Conservation (phyloP, 2,797 vertebrate species). For the Tangara arthus region DNA sequence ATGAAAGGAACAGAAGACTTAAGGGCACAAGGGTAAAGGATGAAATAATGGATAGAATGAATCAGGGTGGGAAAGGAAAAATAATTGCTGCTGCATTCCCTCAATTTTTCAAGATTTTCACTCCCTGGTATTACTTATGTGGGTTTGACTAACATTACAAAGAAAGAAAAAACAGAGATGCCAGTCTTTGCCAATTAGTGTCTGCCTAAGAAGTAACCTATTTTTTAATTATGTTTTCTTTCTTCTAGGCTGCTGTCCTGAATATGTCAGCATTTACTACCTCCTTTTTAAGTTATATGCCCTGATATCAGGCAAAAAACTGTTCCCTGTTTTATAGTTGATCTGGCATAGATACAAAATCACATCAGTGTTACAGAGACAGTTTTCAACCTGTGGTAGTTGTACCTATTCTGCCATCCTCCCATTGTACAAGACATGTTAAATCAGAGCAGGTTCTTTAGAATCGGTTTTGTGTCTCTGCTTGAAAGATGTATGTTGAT, state of each 20-base stretch:
- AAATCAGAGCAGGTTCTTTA: neutral
- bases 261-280: constrained; percentile 3
- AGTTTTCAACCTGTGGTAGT: neutral
- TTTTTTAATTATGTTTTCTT: neutral
- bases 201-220: neutral
- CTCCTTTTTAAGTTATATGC: neutral
- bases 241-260: neutral
- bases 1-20: neutral
- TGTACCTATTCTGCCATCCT: neutral
- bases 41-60: neutral
- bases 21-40: neutral
- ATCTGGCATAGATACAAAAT: neutral
- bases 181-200: neutral
- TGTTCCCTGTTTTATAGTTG: neutral
- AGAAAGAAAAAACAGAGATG: neutral
- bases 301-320: neutral
- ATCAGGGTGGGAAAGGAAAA: neutral
- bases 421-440: neutral
- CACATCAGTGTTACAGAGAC: neutral
- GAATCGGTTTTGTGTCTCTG: neutral
- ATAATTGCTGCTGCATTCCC: neutral
- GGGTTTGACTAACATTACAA: neutral
- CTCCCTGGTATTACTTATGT: neutral
- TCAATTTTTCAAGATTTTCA: neutral
- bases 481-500: neutral